Evolutionary conservation across 2,113 vertebrate species (phyloP).

Genomic region (Elaphurus davidianus): DNA sequence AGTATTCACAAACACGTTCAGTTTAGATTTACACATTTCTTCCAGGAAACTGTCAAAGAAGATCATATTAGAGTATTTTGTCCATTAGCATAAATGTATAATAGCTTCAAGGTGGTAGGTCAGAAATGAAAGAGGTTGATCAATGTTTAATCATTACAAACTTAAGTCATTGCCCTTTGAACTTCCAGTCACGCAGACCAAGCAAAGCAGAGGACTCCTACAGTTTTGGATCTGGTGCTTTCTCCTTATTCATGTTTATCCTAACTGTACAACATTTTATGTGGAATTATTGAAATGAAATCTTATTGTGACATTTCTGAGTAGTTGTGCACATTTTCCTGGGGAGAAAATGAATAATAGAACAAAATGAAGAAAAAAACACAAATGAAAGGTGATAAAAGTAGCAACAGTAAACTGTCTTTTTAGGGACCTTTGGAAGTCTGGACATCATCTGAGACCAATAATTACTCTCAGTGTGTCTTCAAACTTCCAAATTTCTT

Average conservation of each 20-base stretch:
- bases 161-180: neutral
- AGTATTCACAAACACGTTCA: neutral
- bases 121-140: neutral
- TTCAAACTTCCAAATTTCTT: neutral
- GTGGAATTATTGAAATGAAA: neutral
- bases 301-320: neutral
- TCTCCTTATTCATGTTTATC: neutral
- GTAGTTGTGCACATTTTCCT: neutral
- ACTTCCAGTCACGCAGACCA: neutral
- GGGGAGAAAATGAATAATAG: neutral
- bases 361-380: neutral
- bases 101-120: neutral
- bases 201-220: neutral
- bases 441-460: neutral
- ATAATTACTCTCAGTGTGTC: neutral
- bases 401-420: neutral
- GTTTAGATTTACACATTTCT: neutral
- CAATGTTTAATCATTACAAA: neutral
- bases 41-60: neutral
- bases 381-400: neutral
- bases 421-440: neutral
- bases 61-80: neutral
- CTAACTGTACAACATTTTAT: neutral
- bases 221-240: neutral
- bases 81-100: neutral